These are phyloP conservation scores for Achlya flavicornis DNA, from an alignment of 2,888 invertebrate genomes.

Conservation along the genomic window DNA sequence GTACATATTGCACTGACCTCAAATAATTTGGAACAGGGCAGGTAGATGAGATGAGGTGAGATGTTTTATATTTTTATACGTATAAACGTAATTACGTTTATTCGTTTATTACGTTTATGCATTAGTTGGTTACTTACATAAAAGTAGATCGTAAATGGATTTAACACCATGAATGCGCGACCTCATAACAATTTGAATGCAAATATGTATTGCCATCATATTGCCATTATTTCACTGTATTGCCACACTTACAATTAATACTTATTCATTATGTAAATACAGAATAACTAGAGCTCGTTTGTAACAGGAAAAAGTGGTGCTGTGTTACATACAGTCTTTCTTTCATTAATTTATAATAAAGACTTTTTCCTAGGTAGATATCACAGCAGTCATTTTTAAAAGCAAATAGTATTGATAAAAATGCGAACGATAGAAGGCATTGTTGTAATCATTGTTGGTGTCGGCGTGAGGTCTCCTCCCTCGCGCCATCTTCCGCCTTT, in stretches of 20 bases:
- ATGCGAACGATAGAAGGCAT: conserved; percentile 25
- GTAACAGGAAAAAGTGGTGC: neutral
- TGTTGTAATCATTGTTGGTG: conserved; percentile 33
- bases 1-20: too few relatives aligned
- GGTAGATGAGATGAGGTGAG: too few relatives aligned
- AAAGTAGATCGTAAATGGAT: neutral
- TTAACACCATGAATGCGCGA: neutral
- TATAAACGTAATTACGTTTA: too few relatives aligned
- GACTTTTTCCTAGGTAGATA: neutral
- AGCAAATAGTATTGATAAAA: conserved; percentile 19
- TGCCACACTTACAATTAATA: neutral
- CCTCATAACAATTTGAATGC: neutral
- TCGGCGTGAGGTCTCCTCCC: conserved; percentile 27
- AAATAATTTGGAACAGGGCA: too few relatives aligned
- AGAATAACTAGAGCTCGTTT: neutral
- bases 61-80: too few relatives aligned
- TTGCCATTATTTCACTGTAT: neutral
- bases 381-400: neutral
- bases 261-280: conserved; percentile 1
- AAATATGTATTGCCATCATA: neutral
- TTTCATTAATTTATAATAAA: neutral
- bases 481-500: conserved; percentile 44
- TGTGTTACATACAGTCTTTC: neutral
- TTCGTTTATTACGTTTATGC: too few relatives aligned
- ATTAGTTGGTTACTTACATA: too few relatives aligned